Evolutionary conservation across 2,888 invertebrate genomes (phyloP), one percentile per base, ranked within the genome.

Genomic region (Nymphalis urticae): DNA sequence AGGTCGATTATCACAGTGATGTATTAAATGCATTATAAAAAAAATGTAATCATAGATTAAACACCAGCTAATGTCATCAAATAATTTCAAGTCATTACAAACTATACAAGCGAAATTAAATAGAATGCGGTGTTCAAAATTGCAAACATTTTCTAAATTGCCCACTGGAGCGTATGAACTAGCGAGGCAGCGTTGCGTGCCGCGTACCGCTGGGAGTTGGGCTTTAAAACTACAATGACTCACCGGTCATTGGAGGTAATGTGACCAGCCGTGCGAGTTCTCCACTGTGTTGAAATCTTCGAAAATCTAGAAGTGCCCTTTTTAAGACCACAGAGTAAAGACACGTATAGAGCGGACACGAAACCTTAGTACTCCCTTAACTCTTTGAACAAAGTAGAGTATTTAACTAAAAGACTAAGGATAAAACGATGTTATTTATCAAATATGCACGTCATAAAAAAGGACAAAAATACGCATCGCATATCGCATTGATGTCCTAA

Each of bases 171-270:
- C 82, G 86, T 82, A 83, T 77, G 80, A 88, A 84, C 87, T 89
- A 88, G 79, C 85, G 86, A 86, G 85, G 84, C 84, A 85, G 78
- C 84, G 87, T 84, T 87, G 88, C 87, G 87, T 87, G 89, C 83
- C 83, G 82, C 82, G 56, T 42, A 50, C 62, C 56, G 42, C 56
- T 82, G 67, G 73, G 73, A 73, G 74, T 73, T 73, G 68, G 74
- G 80, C 81, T 80, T 82, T 80, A 82, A 84, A 85, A 84, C 83
- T 82, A 82, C 79, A 79, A 78, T 87, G 88, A 87, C 82, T 85
- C 86, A 87, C 80, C 48, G 67, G 62, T 62, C 67, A 62, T 81
- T 75, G 80, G 78, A 79, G 79, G 80, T 85, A 84, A 84, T 82
- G 81, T 82, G 84, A 75, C 83, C 83, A 83, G 80, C 83, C 82